phyloP scores from a whole-genome alignment of 2,113 vertebrate genomes.

The Chaetops frenatus region DNA sequence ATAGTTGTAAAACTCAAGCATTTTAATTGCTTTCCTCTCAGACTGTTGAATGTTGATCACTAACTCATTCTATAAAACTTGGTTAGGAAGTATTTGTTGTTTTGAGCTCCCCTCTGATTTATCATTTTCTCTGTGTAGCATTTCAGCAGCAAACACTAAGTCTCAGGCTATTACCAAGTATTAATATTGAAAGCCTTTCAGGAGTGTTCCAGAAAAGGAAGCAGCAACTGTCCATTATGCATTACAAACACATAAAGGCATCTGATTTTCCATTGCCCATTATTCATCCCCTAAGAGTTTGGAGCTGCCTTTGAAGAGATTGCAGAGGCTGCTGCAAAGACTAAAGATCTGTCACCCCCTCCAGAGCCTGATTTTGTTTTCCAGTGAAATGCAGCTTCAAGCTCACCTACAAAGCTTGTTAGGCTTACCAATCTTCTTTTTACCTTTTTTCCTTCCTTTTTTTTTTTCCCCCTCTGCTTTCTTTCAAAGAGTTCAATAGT shows the following conservation, averaged over 20 bases:
- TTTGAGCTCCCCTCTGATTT: neutral
- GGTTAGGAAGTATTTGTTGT: neutral
- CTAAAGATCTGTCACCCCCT: neutral
- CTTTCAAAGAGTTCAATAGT: neutral
- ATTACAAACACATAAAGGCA: slow-evolving; percentile 49
- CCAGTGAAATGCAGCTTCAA: neutral
- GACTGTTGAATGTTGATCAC: neutral
- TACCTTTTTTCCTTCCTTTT: neutral
- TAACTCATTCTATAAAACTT: neutral
- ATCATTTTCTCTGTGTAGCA: neutral
- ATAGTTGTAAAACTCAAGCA: neutral
- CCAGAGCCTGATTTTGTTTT: neutral
- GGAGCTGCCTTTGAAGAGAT: neutral
- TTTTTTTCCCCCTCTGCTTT: too few species aligned
- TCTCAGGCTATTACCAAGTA: neutral
- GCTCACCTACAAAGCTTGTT: neutral
- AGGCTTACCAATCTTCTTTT: neutral
- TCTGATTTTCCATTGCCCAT: slow-evolving; percentile 10
- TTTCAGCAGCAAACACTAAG: neutral
- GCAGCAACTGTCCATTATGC: neutral
- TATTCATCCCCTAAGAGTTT: neutral
- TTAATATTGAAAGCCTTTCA: slow-evolving; percentile 25
- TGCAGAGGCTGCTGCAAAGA: neutral
- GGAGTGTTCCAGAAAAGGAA: slow-evolving; percentile 66
- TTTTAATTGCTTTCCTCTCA: neutral